phyloP scores from a whole-genome alignment of 2,113 vertebrate species.

The Takifugu bimaculatus region DNA sequence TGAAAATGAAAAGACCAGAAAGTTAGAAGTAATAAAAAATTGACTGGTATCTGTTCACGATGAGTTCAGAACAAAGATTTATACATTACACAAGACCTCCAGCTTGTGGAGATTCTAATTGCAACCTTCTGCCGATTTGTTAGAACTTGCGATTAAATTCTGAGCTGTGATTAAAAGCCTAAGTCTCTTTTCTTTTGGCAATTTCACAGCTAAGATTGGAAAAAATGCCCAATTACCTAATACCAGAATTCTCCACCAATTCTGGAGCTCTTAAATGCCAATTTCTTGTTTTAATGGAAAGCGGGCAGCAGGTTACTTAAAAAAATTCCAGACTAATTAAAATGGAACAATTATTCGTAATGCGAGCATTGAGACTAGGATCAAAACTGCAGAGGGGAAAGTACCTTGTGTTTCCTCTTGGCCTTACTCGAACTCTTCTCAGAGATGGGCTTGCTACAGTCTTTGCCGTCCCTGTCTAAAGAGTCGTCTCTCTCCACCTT shows the following conservation, averaged over 20 bases:
- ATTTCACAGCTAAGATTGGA: constrained; percentile 10
- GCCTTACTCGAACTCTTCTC: constrained; percentile 86
- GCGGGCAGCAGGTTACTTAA: background rate
- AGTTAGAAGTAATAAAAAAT: background rate
- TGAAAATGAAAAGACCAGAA: constrained; percentile 37
- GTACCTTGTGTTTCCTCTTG: constrained; percentile 94
- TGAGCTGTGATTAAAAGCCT: background rate
- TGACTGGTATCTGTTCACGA: background rate
- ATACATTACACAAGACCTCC: background rate
- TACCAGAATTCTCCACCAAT: constrained; percentile 5
- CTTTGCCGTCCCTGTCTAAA: constrained; percentile 82
- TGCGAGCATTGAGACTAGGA: background rate
- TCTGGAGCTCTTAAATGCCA: constrained; percentile 24
- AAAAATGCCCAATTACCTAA: constrained; percentile 11
- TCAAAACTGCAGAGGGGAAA: background rate
- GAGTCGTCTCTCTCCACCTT: constrained; percentile 85
- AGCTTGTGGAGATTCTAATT: background rate
- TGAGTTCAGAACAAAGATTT: background rate
- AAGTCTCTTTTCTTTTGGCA: background rate
- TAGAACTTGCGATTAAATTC: background rate
- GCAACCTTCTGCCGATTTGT: background rate
- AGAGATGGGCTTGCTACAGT: constrained; percentile 82
- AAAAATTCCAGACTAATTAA: background rate
- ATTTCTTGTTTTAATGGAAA: constrained; percentile 19
- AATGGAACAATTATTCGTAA: background rate